These are phyloP conservation scores for Unio pictorum DNA, from an alignment of 2,888 invertebrate genomes.

Conservation along the genomic window DNA sequence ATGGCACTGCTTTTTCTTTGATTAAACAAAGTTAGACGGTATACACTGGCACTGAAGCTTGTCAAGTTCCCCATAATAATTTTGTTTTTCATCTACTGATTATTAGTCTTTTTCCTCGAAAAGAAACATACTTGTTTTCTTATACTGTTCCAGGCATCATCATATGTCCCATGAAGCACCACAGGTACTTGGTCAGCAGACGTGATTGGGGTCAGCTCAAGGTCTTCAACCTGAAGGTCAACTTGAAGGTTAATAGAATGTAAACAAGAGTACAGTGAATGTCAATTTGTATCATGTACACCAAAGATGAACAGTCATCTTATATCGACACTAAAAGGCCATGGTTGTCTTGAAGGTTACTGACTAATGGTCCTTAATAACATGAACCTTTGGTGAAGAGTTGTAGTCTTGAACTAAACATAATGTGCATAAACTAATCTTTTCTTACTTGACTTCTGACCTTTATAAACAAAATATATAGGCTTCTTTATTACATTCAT, in stretches of 20 bases:
- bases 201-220: slow-evolving; percentile 72
- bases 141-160: slow-evolving; percentile 78
- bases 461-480: background rate
- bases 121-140: slow-evolving; percentile 46
- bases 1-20: too few species aligned
- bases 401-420: background rate
- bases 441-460: too few species aligned
- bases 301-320: background rate
- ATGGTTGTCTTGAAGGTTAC: background rate
- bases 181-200: slow-evolving; percentile 71
- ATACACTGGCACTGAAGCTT: too few species aligned
- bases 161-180: slow-evolving; percentile 85
- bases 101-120: too few species aligned
- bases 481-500: too few species aligned
- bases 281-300: background rate
- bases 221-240: slow-evolving; percentile 67
- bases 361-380: background rate
- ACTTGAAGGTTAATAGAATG: background rate
- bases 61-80: too few species aligned
- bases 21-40: too few species aligned
- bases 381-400: background rate
- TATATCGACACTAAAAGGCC: background rate
- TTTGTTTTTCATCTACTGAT: too few species aligned
- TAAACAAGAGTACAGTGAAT: background rate
- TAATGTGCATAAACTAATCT: background rate